These are phyloP conservation scores for Lithobates pipiens DNA, from an alignment of 2,797 vertebrate genomes.

Conservation along the genomic window DNA sequence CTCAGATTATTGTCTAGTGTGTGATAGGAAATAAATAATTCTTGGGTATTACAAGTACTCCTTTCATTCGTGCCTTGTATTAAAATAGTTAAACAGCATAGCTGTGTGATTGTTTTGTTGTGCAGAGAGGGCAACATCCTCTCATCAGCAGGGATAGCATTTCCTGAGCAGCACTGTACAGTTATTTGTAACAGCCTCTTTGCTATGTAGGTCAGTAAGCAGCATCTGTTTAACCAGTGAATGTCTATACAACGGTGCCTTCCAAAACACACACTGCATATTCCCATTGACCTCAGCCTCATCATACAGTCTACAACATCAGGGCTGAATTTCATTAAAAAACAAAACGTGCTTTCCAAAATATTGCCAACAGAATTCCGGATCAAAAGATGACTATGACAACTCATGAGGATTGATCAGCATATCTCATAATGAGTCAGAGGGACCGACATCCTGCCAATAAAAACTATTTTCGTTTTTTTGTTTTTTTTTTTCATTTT, in stretches of 20 bases:
- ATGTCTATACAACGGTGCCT: slow-evolving; percentile 27
- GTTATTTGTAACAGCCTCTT: slow-evolving; percentile 52
- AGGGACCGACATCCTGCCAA: slow-evolving; percentile 25
- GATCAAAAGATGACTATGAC: slow-evolving; percentile 16
- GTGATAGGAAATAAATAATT: neutral
- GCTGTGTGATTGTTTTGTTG: neutral
- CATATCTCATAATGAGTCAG: slow-evolving; percentile 26
- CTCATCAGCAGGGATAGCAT: slow-evolving; percentile 26
- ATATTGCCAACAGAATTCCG: neutral
- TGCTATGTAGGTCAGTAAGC: slow-evolving; percentile 60
- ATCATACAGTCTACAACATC: neutral
- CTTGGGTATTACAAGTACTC: neutral
- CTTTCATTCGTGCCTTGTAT: neutral
- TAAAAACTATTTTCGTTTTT: slow-evolving; percentile 45
- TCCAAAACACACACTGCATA: neutral
- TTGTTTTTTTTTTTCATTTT: slow-evolving; percentile 37
- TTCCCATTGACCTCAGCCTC: slow-evolving; percentile 34
- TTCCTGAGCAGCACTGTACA: slow-evolving; percentile 40
- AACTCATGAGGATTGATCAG: neutral
- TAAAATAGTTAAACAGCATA: neutral
- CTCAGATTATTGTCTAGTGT: neutral
- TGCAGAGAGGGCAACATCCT: neutral
- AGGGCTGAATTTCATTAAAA: neutral
- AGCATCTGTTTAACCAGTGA: slow-evolving; percentile 57
- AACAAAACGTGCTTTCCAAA: slow-evolving; percentile 4